Conservation (phyloP, 2,113 vertebrate genomes). For the Sphaerodactylus townsendi region DNA sequence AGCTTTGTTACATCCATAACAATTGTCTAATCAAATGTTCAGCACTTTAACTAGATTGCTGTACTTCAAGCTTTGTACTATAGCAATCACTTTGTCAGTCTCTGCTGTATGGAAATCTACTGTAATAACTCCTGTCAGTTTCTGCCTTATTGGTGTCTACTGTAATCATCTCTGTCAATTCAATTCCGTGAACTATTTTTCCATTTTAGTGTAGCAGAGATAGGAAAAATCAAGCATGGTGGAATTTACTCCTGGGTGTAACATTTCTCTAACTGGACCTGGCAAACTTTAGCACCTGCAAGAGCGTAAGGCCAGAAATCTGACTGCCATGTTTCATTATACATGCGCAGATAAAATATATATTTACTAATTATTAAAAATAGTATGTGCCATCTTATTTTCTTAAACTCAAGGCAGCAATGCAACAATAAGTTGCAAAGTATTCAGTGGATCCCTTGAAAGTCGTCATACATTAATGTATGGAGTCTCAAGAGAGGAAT, state of each 20-base stretch:
- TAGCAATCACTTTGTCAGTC: not conserved
- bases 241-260: not conserved
- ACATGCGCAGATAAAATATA: fast-evolving
- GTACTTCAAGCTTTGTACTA: not conserved
- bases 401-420: no score
- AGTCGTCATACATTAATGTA: not conserved
- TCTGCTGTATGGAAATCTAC: not conserved
- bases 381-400: no score
- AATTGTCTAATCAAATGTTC: not conserved
- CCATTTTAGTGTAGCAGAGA: not conserved
- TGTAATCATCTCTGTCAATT: not conserved
- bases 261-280: no score
- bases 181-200: not conserved
- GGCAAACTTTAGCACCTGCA: no score
- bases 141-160: not conserved
- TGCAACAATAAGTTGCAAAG: no score
- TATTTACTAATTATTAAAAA: no score
- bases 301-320: not conserved
- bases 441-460: not conserved
- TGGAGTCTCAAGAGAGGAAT: not conserved
- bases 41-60: not conserved
- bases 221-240: not conserved
- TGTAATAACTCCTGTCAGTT: not conserved
- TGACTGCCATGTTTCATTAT: not conserved
- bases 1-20: not conserved